Evolutionary conservation across 2,888 invertebrate genomes (phyloP).

Genomic region (Plusia festucae): DNA sequence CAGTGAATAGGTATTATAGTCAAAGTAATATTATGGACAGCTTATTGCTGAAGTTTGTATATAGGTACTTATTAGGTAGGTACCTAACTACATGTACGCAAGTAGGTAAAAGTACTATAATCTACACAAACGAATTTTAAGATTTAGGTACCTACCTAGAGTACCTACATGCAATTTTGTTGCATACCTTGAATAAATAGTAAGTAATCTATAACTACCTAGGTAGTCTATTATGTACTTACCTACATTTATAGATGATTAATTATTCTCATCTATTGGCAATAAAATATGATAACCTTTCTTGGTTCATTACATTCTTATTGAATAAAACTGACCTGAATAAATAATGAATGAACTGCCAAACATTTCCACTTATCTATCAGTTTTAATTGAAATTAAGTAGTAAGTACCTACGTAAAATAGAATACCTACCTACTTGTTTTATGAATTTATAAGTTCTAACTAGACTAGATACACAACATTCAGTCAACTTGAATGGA

Average conservation of each 20-base stretch:
- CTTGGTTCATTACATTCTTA: conserved; percentile 18
- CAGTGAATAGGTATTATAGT: background rate
- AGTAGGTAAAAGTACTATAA: too few species aligned
- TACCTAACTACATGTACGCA: too few species aligned
- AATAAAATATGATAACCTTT: conserved; percentile 35
- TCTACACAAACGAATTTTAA: too few species aligned
- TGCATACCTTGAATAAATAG: background rate
- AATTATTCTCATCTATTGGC: conserved; percentile 1
- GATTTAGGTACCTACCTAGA: too few species aligned
- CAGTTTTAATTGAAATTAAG: background rate
- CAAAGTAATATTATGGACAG: too few species aligned
- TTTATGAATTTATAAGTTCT: background rate
- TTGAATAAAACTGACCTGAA: conserved; percentile 44
- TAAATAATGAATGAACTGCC: conserved; percentile 20
- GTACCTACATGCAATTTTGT: background rate
- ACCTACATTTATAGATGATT: background rate
- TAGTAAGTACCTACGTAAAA: background rate
- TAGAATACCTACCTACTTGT: too few species aligned
- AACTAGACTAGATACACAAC: background rate
- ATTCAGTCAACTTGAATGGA: background rate
- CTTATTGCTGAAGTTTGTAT: background rate
- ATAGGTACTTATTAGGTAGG: background rate
- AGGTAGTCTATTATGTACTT: background rate
- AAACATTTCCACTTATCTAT: conserved; percentile 12
- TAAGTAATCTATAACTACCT: too few species aligned